Percentiles rank a stretch among this genome's conserved stretches.
phyloP scores from a whole-genome alignment of 2,888 invertebrate species.

The Cerastis rubricosa region DNA sequence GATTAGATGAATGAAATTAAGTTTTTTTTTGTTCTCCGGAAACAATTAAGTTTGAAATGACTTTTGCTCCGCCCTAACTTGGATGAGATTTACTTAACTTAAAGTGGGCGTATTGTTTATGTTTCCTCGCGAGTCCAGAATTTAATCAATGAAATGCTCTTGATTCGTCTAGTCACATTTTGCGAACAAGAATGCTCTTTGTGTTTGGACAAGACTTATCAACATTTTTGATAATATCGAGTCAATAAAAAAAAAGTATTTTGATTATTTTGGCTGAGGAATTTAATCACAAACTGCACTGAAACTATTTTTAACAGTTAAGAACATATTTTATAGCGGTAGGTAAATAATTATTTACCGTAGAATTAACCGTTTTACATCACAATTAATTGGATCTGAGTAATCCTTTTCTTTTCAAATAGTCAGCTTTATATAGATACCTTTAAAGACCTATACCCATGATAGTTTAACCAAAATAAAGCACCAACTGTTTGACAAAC shows the following conservation, averaged over 20 bases:
- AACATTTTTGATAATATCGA: not conserved
- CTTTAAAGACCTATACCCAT: not conserved
- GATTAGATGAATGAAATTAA: conserved; percentile 8
- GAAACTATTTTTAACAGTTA: not conserved
- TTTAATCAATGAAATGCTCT: not conserved
- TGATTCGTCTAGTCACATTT: not conserved
- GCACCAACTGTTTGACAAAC: conserved; percentile 39
- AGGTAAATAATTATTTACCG: conserved; percentile 1
- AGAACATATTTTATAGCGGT: not conserved
- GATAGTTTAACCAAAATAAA: conserved; percentile 41
- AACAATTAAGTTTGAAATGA: conserved; percentile 14
- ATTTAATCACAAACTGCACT: not conserved
- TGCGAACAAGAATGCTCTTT: not conserved
- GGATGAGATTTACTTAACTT: not conserved
- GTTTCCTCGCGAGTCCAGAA: not conserved
- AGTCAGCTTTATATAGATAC: conserved; percentile 11
- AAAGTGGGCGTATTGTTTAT: conserved; percentile 5
- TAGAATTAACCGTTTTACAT: conserved; percentile 7
- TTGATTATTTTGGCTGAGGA: not conserved
- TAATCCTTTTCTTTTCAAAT: conserved; percentile 1
- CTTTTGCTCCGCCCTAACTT: conserved; percentile 6
- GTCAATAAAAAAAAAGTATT: not conserved
- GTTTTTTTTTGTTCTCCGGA: conserved; percentile 16
- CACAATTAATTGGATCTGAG: conserved; percentile 2
- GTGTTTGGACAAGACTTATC: not conserved